Evolutionary conservation across 2,888 invertebrate species (phyloP).

Genomic region (Tethea ocularis): DNA sequence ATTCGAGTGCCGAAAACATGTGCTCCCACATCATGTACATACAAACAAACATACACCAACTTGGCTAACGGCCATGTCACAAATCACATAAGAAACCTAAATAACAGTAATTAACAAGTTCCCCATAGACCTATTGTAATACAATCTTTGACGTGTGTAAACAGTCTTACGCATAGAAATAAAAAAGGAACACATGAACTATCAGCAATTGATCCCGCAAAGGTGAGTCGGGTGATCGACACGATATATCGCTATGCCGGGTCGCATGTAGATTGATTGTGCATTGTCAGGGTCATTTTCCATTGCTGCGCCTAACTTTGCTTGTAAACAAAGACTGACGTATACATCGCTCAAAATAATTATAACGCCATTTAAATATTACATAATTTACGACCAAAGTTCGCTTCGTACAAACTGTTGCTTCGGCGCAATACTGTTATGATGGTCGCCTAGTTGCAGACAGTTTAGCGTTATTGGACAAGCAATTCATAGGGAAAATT

Average conservation of each 20-base stretch:
- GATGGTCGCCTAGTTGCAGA: background rate
- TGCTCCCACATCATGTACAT: background rate
- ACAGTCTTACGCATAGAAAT: background rate
- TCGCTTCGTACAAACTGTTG: background rate
- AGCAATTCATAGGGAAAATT: background rate
- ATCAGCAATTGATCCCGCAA: background rate
- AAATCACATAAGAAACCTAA: background rate
- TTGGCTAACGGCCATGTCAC: background rate
- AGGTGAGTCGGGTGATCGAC: slow-evolving; percentile 1
- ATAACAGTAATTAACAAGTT: background rate
- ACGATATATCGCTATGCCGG: background rate
- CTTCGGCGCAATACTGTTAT: background rate
- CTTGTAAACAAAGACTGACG: slow-evolving; percentile 6
- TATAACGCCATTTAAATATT: background rate
- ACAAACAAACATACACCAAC: background rate
- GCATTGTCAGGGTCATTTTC: background rate
- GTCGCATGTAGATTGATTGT: background rate
- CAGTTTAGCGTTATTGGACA: background rate
- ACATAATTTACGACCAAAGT: slow-evolving; percentile 7
- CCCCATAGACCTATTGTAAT: background rate
- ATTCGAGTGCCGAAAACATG: background rate
- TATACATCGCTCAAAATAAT: background rate
- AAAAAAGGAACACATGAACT: background rate
- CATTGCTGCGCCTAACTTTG: background rate
- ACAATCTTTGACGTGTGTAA: background rate